Conservation (phyloP, 2,113 vertebrate species). For the Phylloscopus trochiloides region DNA sequence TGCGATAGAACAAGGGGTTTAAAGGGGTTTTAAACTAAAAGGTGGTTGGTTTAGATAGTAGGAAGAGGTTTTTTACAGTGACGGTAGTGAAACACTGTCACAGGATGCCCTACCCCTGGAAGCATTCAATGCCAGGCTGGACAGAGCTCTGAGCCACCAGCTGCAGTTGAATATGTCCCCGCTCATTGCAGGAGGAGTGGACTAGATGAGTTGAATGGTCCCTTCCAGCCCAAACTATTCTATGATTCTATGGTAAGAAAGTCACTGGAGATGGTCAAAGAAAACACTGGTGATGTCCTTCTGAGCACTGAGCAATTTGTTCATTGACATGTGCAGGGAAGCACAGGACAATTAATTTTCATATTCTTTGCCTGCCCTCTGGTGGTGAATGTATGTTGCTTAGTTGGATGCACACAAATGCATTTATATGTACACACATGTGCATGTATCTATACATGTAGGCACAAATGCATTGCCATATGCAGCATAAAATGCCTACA, state of each 20-base stretch:
- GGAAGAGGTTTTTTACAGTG: background rate
- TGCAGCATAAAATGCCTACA: background rate
- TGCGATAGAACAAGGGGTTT: rapidly evolving
- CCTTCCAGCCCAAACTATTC: background rate
- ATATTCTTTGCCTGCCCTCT: conserved; percentile 57
- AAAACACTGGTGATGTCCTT: rapidly evolving
- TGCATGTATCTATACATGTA: background rate
- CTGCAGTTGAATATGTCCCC: background rate
- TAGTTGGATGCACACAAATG: background rate
- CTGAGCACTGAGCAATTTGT: background rate
- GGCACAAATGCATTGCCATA: no score
- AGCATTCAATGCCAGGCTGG: background rate
- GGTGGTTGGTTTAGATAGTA: background rate
- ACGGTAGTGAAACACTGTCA: background rate
- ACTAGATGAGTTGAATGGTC: background rate
- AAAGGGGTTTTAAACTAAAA: background rate
- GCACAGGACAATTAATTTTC: background rate
- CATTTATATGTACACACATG: background rate
- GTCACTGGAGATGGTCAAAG: background rate
- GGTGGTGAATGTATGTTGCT: background rate
- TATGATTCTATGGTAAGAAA: background rate
- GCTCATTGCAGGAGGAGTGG: background rate
- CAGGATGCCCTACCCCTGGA: background rate
- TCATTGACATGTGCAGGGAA: rapidly evolving
- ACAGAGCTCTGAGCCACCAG: background rate